Conservation (phyloP, 2,888 invertebrate species). For the Microplitis deprimator region DNA sequence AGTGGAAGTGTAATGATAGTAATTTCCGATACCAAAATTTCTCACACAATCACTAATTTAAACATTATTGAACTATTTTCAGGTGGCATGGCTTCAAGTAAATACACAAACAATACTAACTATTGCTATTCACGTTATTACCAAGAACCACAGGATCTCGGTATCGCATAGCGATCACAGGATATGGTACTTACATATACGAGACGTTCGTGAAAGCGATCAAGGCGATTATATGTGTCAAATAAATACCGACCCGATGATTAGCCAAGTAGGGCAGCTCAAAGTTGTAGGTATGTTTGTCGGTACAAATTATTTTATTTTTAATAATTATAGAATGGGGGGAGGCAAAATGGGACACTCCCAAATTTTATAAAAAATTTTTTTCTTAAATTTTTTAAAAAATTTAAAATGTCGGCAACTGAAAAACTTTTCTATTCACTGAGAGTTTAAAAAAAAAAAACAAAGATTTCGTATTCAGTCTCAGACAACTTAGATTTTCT, state of each 20-base stretch:
- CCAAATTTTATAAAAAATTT: too few species aligned
- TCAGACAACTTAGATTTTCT: too few species aligned
- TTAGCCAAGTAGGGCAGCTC: conserved; percentile 78
- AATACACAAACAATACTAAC: conserved; percentile 92
- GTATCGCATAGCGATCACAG: conserved; percentile 85
- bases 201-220: conserved; percentile 84
- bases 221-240: conserved; percentile 89
- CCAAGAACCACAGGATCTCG: conserved; percentile 89
- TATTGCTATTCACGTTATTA: conserved; percentile 90
- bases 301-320: conserved; percentile 9
- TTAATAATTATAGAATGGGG: conserved; percentile 24
- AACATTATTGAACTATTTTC: conserved; percentile 55
- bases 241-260: conserved; percentile 84
- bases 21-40: conserved; percentile 16
- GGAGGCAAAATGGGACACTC: neutral
- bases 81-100: conserved; percentile 93
- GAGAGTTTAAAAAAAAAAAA: neutral
- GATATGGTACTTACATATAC: conserved; percentile 86
- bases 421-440: neutral
- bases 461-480: too few species aligned
- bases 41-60: conserved; percentile 9
- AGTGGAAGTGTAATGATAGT: neutral
- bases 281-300: conserved; percentile 77
- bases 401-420: too few species aligned
- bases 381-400: too few species aligned